Conservation (phyloP, 2,113 vertebrate species). For the Carollia perspicillata region DNA sequence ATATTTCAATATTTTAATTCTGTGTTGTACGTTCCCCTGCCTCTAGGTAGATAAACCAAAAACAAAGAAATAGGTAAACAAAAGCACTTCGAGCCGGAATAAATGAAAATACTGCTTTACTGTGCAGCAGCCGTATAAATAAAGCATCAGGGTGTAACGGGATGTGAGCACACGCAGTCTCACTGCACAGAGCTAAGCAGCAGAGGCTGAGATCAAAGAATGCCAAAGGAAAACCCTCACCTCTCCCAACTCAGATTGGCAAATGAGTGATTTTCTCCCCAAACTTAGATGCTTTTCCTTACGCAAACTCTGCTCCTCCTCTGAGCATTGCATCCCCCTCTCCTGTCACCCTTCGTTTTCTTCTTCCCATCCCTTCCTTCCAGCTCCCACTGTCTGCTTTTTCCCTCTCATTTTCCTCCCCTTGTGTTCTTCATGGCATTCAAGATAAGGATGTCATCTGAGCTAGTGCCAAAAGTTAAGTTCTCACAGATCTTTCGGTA, state of each 20-base stretch:
- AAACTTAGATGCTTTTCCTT: not conserved
- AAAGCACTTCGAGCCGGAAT: not conserved
- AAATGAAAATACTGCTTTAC: not conserved
- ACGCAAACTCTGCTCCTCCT: not conserved
- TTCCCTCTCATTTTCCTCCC: not conserved
- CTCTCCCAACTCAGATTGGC: not conserved
- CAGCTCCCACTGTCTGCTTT: not conserved
- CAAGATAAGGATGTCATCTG: conserved; percentile 66
- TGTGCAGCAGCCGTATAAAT: not conserved
- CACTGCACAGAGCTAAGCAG: not conserved
- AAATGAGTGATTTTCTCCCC: not conserved
- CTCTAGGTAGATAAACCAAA: not conserved
- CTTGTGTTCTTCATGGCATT: conserved; percentile 41
- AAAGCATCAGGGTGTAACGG: not conserved
- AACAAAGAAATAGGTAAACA: not conserved
- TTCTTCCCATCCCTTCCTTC: not conserved
- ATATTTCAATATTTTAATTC: conserved; percentile 7
- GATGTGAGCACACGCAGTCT: not conserved
- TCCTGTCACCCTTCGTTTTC: not conserved
- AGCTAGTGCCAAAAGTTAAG: conserved; percentile 44
- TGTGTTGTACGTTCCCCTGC: not conserved
- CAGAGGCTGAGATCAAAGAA: not conserved
- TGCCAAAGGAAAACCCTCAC: not conserved
- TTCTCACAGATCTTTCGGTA: conserved; percentile 62
- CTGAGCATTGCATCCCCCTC: not conserved